Percentiles rank a stretch among this genome's conserved stretches.
These are phyloP conservation scores for Eristalis intricaria DNA, from an alignment of 2,888 invertebrate species.

Conservation along the genomic window DNA sequence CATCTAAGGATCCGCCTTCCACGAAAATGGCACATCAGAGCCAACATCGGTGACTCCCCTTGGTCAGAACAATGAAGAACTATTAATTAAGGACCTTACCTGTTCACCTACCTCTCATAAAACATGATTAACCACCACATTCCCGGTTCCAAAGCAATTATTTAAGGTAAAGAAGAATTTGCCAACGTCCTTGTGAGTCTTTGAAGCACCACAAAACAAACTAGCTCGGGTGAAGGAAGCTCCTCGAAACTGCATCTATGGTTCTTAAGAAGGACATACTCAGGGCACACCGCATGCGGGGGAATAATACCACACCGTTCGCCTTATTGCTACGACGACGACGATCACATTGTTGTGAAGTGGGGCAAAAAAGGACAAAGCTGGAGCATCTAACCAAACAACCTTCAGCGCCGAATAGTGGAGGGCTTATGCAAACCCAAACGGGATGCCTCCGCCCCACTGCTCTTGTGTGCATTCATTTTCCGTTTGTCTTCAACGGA, in stretches of 20 bases:
- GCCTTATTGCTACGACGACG: constrained; percentile 50
- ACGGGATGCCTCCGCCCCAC: not conserved
- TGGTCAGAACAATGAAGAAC: constrained; percentile 19
- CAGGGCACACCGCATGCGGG: not conserved
- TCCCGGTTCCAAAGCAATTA: constrained; percentile 32
- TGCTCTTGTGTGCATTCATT: not conserved
- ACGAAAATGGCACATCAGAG: not conserved
- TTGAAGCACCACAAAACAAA: not conserved
- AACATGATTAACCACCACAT: constrained; percentile 15
- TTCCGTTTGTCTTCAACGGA: constrained; percentile 1
- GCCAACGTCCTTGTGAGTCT: constrained; percentile 4
- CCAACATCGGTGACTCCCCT: not conserved
- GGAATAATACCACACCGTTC: constrained; percentile 33
- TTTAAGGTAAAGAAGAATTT: not conserved
- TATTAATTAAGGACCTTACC: constrained; percentile 30
- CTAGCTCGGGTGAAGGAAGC: not conserved
- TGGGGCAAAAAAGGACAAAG: constrained; percentile 35
- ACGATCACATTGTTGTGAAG: constrained; percentile 55
- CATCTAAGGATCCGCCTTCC: not conserved
- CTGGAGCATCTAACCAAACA: constrained; percentile 25
- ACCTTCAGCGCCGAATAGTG: constrained; percentile 30
- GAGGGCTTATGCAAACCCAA: not conserved
- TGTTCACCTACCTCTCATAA: constrained; percentile 8
- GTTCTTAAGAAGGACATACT: constrained; percentile 17
- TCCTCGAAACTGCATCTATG: not conserved